Evolutionary conservation across 2,113 vertebrate species (phyloP).

Genomic region (Lasiurus borealis): DNA sequence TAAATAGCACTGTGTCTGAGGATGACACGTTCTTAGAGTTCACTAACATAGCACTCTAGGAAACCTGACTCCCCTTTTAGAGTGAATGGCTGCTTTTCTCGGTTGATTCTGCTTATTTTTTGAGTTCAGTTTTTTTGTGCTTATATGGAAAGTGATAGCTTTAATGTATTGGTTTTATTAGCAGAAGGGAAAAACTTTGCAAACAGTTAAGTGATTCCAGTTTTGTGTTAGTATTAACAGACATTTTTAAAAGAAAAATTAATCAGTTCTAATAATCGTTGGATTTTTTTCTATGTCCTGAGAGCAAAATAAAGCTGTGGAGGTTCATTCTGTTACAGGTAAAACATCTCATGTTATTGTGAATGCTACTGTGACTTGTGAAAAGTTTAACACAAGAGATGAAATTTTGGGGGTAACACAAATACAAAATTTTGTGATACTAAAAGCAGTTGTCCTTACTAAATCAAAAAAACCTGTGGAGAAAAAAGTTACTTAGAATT

Average conservation of each 20-base stretch:
- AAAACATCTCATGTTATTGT: background rate
- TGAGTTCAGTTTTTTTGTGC: background rate
- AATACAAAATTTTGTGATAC: slow-evolving; percentile 3
- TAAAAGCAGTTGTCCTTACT: slow-evolving; percentile 6
- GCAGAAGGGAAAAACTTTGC: background rate
- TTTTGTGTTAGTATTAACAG: background rate
- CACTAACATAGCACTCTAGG: background rate
- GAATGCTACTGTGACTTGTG: background rate
- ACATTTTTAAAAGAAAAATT: slow-evolving; percentile 20
- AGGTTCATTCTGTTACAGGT: background rate
- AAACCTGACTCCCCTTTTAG: background rate
- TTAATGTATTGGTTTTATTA: slow-evolving; percentile 2
- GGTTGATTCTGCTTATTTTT: slow-evolving; percentile 8
- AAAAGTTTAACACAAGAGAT: background rate
- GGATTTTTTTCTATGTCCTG: background rate
- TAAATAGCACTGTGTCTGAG: background rate
- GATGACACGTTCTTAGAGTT: too few species aligned
- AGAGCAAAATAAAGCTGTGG: slow-evolving; percentile 8
- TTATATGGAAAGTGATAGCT: background rate
- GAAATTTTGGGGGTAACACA: background rate
- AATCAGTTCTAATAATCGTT: background rate
- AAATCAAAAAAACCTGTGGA: slow-evolving; percentile 41
- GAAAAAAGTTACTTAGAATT: slow-evolving; percentile 37
- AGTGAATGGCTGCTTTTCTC: background rate
- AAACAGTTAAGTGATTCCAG: background rate